Percentiles rank a stretch among this genome's conserved stretches.
Evolutionary conservation across 2,113 vertebrate species (phyloP).

Genomic region (Dunckerocampus dactyliophorus): DNA sequence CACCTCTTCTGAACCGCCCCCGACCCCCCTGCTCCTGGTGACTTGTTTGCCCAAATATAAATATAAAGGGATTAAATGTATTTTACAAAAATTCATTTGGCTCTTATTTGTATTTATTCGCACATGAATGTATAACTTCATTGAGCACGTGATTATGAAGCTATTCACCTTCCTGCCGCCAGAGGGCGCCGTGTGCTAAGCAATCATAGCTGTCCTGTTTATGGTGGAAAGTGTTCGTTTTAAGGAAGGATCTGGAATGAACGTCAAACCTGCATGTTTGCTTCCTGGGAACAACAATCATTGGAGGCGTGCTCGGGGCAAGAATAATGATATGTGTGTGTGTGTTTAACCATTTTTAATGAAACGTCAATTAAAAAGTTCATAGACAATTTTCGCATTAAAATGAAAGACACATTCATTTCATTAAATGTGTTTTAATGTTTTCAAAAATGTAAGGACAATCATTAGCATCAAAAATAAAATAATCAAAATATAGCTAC

Average conservation of each 20-base stretch:
- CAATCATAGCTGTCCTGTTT: background rate
- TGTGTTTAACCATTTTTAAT: no score
- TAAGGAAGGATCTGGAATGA: background rate
- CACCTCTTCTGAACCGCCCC: background rate
- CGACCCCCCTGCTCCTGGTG: conserved; percentile 34
- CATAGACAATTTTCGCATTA: no score
- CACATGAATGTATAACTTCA: background rate
- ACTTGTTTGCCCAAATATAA: conserved; percentile 70
- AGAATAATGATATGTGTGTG: no score
- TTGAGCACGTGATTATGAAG: background rate
- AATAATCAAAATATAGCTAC: no score
- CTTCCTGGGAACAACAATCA: no score
- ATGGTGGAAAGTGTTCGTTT: background rate
- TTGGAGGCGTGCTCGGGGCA: no score
- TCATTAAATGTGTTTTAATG: no score
- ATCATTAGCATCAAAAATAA: no score
- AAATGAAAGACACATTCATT: no score
- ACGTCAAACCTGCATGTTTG: no score
- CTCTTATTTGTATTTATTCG: conserved; percentile 11
- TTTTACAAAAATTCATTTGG: conserved; percentile 69
- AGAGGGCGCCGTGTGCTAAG: background rate
- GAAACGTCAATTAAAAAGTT: no score
- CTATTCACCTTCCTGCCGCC: background rate
- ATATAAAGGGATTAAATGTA: conserved; percentile 80
- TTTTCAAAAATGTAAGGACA: no score